phyloP scores from a whole-genome alignment of 2,113 vertebrate genomes.

The Zootoca vivipara region DNA sequence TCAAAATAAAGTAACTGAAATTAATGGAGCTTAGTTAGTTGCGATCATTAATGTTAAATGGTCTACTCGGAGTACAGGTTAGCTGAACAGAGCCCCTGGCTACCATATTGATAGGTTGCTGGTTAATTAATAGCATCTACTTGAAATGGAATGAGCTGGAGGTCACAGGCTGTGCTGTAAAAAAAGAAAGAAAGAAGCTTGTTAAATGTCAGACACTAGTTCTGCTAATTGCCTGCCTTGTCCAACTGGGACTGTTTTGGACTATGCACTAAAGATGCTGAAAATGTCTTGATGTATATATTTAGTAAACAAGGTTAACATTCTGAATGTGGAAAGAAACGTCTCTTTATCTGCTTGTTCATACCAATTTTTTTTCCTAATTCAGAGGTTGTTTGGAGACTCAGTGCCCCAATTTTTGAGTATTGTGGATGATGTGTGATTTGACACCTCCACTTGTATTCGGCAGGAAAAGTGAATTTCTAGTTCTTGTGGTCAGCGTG shows the following conservation, averaged over 20 bases:
- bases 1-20: too few species aligned
- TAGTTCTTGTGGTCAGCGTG: too few species aligned
- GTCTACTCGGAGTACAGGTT: too few species aligned
- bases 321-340: too few species aligned
- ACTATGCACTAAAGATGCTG: not conserved
- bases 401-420: not conserved
- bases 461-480: not conserved
- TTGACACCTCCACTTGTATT: not conserved
- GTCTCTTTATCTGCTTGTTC: too few species aligned
- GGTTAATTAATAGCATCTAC: slow-evolving; percentile 16
- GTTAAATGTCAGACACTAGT: slow-evolving; percentile 33
- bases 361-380: too few species aligned
- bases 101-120: slow-evolving; percentile 9
- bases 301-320: not conserved
- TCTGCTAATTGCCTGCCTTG: slow-evolving; percentile 26
- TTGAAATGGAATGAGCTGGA: slow-evolving; percentile 13
- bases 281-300: not conserved
- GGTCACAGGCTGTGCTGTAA: slow-evolving; percentile 5
- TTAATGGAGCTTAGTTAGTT: too few species aligned
- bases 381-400: not conserved
- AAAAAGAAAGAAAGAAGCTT: slow-evolving; percentile 7
- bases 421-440: not conserved
- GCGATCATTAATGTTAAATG: too few species aligned
- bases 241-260: not conserved
- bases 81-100: too few species aligned